Base-by-base conservation (phyloP, 2,888 invertebrate genomes). In the Phragmatobia fuliginosa region DNA sequence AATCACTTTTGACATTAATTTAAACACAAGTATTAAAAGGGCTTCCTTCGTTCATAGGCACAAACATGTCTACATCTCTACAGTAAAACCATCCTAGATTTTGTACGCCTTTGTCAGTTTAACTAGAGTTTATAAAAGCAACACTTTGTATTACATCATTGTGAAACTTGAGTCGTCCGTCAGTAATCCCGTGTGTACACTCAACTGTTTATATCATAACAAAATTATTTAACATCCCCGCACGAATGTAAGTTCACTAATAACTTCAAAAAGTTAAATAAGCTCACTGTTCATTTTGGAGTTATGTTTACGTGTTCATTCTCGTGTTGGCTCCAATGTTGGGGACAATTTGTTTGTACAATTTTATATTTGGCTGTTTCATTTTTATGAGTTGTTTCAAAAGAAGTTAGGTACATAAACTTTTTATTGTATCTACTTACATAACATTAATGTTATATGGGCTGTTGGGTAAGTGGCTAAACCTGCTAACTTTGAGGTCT, bases 211-310 rank as follows among this genome's bases (percentile, higher is more conserved):
- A 78, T 82, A 79, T 79, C 75, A 84, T 83, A 82, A 80, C 76
- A 67, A 72, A 79, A 84, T 83, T 82, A 83, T 80, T 77, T 82
- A 73, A 84, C 79, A 78, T 78, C 74, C 76, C 72, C 58, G 67
- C 72, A 75, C 76, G 73, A 75, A 62, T 77, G 73, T 79, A 77
- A 77, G 67, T 82, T 79, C 38, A 68, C 70, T 72, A 80, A 82
- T 82, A 75, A 82, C 76, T 84, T 80, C 80, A 80, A 82, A 82
- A 83, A 83, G 84, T 83, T 83, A 72, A 82, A 83, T 80, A 82
- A 79, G 75, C 67, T 64, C 66, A 60, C 67, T 68, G 79, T 65
- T 71, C 66, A 74, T 74, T 73, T 60, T 68, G 72, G 41, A 59
- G 38, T 36, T 65, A 59, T 62, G 75, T 72, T 71, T 78, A 45